Percentiles rank a stretch among this genome's conserved stretches.
Evolutionary conservation across 2,888 invertebrate species (phyloP).

Genomic region (Tuta absoluta): DNA sequence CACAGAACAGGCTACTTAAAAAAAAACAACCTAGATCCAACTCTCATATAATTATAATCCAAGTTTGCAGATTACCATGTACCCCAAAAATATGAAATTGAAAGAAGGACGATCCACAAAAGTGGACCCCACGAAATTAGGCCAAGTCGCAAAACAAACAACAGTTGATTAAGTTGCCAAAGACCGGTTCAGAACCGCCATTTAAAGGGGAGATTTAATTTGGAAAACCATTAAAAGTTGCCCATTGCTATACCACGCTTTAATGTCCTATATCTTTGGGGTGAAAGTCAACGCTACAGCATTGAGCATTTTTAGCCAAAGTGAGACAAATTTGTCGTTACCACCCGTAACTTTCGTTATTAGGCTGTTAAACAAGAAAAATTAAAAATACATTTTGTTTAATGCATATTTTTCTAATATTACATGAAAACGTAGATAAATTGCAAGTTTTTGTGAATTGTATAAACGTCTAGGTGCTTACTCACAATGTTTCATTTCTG

Average conservation of each 20-base stretch:
- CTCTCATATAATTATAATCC: background rate
- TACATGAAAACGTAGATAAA: background rate
- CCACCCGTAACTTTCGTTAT: too few species aligned
- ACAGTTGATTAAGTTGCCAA: constrained; percentile 64
- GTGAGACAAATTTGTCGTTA: background rate
- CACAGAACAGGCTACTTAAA: too few species aligned
- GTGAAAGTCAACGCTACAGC: background rate
- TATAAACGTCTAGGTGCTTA: too few species aligned
- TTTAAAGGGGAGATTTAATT: constrained; percentile 63
- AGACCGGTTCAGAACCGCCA: constrained; percentile 56
- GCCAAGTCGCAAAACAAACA: constrained; percentile 74
- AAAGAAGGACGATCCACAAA: constrained; percentile 28
- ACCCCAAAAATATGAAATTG: background rate
- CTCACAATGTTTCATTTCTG: background rate
- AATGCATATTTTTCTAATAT: background rate
- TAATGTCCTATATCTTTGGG: constrained; percentile 1
- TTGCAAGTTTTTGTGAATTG: too few species aligned
- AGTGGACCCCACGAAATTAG: constrained; percentile 54
- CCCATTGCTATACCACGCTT: constrained; percentile 15
- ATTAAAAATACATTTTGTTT: background rate
- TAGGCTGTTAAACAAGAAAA: background rate
- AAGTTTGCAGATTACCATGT: background rate
- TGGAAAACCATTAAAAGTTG: constrained; percentile 58
- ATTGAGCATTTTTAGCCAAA: background rate
- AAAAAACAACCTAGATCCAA: background rate